These are phyloP conservation scores for Pedetes capensis DNA, from an alignment of 2,113 vertebrate species.

Conservation along the genomic window DNA sequence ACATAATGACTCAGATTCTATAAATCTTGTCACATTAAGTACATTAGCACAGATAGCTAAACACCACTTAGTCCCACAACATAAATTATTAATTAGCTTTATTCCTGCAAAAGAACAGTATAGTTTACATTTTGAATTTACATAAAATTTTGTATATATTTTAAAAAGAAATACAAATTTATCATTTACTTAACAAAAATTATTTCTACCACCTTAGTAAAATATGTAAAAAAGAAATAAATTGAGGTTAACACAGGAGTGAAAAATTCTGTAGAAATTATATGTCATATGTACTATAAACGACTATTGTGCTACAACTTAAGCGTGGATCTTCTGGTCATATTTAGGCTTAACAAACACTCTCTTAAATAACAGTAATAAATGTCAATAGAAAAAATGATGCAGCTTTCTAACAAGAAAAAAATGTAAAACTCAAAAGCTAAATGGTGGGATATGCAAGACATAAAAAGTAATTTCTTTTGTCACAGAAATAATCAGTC, in stretches of 20 bases:
- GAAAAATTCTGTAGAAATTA: neutral
- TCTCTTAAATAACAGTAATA: neutral
- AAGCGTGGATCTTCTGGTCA: neutral
- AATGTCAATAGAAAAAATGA: neutral
- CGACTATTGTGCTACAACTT: neutral
- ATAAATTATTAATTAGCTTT: neutral
- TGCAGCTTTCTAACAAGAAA: neutral
- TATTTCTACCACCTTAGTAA: neutral
- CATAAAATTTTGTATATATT: neutral
- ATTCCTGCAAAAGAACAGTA: neutral
- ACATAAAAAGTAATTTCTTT: neutral
- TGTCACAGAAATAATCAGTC: neutral
- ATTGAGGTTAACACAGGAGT: neutral
- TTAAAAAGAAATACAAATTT: neutral
- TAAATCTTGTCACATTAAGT: constrained; percentile 46
- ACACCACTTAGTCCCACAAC: neutral
- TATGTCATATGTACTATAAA: neutral
- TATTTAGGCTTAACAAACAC: neutral
- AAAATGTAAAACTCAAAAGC: neutral
- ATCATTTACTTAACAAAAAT: neutral
- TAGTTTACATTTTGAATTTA: constrained; percentile 18
- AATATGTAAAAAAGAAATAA: neutral
- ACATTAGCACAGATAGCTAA: neutral
- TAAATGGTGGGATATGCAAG: neutral
- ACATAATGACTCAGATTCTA: neutral